A percentile compares a stretch with the other conserved stretches of the same genome.
These are phyloP conservation scores for Ahaetulla prasina DNA, from an alignment of 2,113 vertebrate genomes.

Conservation along the genomic window DNA sequence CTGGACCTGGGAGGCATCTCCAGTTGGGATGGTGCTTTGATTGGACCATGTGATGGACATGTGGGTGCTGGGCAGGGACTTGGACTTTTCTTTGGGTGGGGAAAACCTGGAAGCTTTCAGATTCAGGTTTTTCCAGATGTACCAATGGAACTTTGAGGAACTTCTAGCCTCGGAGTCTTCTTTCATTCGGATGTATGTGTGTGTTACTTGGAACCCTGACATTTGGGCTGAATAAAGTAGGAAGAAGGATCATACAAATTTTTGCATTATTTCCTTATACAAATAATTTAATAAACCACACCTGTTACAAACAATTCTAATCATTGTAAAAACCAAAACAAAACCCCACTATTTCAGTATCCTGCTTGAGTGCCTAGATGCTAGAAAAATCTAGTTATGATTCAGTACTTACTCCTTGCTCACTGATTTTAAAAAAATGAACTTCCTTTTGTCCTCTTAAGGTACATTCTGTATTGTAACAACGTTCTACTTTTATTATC, in stretches of 20 bases:
- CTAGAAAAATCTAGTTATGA: neutral
- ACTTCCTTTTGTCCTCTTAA: neutral
- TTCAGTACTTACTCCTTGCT: neutral
- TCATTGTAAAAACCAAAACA: neutral
- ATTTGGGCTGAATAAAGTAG: neutral
- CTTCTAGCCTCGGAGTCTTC: too few relatives aligned
- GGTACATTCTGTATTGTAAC: neutral
- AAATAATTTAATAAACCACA: slow-evolving; percentile 10
- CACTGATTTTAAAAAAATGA: neutral
- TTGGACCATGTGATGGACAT: too few relatives aligned
- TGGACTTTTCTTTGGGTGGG: too few relatives aligned
- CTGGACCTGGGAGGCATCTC: too few relatives aligned
- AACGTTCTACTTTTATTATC: neutral
- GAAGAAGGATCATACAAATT: neutral
- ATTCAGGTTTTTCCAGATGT: too few relatives aligned
- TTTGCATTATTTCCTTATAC: neutral
- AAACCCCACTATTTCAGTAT: neutral
- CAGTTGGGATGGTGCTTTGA: too few relatives aligned
- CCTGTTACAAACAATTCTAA: neutral
- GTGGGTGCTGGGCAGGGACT: too few relatives aligned
- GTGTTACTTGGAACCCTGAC: too few relatives aligned
- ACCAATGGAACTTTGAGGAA: too few relatives aligned
- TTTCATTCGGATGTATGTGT: too few relatives aligned
- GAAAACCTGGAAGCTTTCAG: too few relatives aligned
- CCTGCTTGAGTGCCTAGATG: neutral